Evolutionary conservation across 2,888 invertebrate genomes (phyloP).

Genomic region (Cheilosia impressa): DNA sequence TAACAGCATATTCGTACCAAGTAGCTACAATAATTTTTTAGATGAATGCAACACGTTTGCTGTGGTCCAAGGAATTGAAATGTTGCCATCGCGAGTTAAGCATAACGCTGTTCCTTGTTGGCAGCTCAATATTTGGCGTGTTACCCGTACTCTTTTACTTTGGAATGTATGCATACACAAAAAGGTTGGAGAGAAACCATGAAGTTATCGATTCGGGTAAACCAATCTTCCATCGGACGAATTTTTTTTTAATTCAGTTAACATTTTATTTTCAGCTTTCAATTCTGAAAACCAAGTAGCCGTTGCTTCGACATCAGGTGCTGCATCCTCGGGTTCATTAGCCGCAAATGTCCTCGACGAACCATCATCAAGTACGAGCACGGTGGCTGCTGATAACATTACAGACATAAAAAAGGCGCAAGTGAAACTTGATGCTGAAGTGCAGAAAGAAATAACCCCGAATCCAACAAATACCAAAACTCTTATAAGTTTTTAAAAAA

Average conservation of each 20-base stretch:
- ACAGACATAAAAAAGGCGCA: background rate
- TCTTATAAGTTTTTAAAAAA: background rate
- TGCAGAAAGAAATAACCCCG: background rate
- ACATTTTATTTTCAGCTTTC: constrained; percentile 13
- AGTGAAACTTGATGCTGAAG: background rate
- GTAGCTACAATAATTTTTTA: constrained; percentile 62
- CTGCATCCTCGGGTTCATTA: background rate
- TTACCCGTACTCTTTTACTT: constrained; percentile 80
- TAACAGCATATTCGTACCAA: background rate
- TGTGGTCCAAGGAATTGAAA: constrained; percentile 79
- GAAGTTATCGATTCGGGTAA: constrained; percentile 77
- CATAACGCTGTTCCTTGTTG: constrained; percentile 76
- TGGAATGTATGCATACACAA: constrained; percentile 77
- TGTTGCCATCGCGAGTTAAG: constrained; percentile 80
- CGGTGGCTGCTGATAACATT: background rate
- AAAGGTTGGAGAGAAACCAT: constrained; percentile 78
- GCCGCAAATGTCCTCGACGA: background rate
- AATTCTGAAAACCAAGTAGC: constrained; percentile 1
- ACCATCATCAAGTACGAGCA: background rate
- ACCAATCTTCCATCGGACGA: background rate
- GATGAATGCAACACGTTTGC: constrained; percentile 81
- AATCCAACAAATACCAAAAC: background rate
- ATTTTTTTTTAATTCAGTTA: background rate
- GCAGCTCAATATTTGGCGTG: constrained; percentile 74
- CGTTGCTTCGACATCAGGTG: constrained; percentile 28